Evolutionary conservation across 2,113 vertebrate genomes (phyloP).

Genomic region (Brienomyrus brachyistius): DNA sequence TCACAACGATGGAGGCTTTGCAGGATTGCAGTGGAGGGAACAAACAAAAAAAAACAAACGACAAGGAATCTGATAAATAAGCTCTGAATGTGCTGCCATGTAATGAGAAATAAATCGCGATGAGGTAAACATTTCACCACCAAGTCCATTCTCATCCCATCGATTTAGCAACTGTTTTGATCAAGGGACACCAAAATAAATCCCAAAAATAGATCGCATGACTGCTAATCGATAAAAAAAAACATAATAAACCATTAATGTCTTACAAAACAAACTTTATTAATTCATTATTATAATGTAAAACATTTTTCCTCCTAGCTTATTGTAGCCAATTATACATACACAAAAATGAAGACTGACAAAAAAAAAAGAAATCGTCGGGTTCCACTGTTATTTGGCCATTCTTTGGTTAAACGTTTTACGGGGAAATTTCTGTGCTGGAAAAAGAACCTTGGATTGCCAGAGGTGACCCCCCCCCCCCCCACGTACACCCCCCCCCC

Average conservation of each 20-base stretch:
- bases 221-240: not conserved
- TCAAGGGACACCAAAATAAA: not conserved
- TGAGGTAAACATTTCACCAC: not conserved
- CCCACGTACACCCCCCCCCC: not conserved
- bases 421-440: slow-evolving; percentile 1
- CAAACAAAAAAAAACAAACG: not conserved
- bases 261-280: slow-evolving; percentile 4
- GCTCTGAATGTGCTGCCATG: not conserved
- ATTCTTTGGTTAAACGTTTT: not conserved
- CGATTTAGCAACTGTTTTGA: not conserved
- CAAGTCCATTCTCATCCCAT: not conserved
- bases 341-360: not conserved
- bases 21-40: not conserved
- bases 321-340: not conserved
- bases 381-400: not conserved
- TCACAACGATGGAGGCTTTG: not conserved
- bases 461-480: not conserved
- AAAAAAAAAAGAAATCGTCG: not conserved
- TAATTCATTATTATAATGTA: not conserved
- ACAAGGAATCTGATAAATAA: not conserved
- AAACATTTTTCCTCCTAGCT: slow-evolving; percentile 6
- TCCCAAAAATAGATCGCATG: not conserved
- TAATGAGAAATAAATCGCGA: not conserved
- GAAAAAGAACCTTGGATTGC: not conserved
- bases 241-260: not conserved